Evolutionary conservation across 1,140 invertebrate genomes (phyloP).

Genomic region (silkworm (Bombyx mori)): ASM3026992v2 NC_085107.1:17340001-17340500

Average conservation of each 20-base stretch:
- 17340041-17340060: slow-evolving; percentile 30
- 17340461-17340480: not conserved
- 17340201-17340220: slow-evolving; percentile 18
- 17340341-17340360: slow-evolving; percentile 59
- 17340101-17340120: slow-evolving; percentile 28
- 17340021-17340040: slow-evolving; percentile 50
- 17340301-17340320: slow-evolving; percentile 59
- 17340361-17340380: slow-evolving; percentile 41
- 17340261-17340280: slow-evolving; percentile 20
- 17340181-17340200: slow-evolving; percentile 17
- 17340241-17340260: slow-evolving; percentile 9
- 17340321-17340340: slow-evolving; percentile 62
- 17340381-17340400: slow-evolving; percentile 41
- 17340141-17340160: slow-evolving; percentile 26
- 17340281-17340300: slow-evolving; percentile 50
- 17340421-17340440: too few relatives aligned
- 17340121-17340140: slow-evolving; percentile 25
- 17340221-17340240: not conserved
- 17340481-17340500: too few relatives aligned
- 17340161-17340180: slow-evolving; percentile 32
- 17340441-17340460: too few relatives aligned
- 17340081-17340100: slow-evolving; percentile 27
- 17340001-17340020: slow-evolving; percentile 58
- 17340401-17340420: slow-evolving; percentile 42
- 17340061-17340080: slow-evolving; percentile 35